A percentile compares a stretch with the other conserved stretches of the same genome.
phyloP scores from a whole-genome alignment of 2,797 vertebrate species.

The Acrocephalus scirpaceus region DNA sequence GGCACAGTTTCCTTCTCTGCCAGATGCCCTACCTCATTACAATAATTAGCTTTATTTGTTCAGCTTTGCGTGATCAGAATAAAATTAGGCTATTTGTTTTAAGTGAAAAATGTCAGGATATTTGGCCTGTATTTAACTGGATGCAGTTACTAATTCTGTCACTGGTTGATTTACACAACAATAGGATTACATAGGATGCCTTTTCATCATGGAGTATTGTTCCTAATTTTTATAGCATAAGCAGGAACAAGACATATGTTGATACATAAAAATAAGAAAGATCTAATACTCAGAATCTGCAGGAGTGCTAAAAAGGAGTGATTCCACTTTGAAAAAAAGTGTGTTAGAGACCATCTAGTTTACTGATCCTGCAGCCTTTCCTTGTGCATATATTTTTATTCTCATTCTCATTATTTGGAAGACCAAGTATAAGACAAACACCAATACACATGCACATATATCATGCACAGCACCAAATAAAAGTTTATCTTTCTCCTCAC shows the following conservation, averaged over 20 bases:
- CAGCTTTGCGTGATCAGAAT: not conserved
- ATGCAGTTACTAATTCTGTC: not conserved
- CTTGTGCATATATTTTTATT: not conserved
- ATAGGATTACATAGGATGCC: not conserved
- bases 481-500: not conserved
- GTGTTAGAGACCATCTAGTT: not conserved
- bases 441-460: not conserved
- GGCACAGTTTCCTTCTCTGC: not conserved
- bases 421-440: not conserved
- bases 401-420: not conserved
- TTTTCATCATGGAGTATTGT: not conserved
- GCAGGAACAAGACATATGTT: not conserved
- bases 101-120: not conserved
- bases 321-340: not conserved
- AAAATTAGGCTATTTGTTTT: slow-evolving; percentile 5
- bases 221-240: not conserved
- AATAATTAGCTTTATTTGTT: not conserved
- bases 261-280: not conserved
- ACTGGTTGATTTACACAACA: not conserved
- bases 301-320: not conserved
- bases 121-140: not conserved
- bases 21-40: not conserved
- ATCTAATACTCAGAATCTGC: not conserved
- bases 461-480: not conserved
- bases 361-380: not conserved